A percentile compares a stretch with the other conserved stretches of the same genome.
Conservation (phyloP, 1,140 invertebrate genomes). For the Ceratosolen solmsi region DNA sequence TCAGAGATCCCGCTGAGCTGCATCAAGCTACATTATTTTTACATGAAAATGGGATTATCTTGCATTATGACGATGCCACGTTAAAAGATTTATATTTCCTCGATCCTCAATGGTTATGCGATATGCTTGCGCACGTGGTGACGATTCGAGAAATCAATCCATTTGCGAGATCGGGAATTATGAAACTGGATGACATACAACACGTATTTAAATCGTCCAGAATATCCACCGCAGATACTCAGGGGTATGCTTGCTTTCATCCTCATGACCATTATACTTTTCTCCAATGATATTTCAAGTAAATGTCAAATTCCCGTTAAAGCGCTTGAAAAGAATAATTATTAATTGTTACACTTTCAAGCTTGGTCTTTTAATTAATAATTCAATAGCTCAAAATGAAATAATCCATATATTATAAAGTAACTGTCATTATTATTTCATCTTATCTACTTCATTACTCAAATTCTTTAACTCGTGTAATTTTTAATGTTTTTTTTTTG, state of each 20-base stretch:
- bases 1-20: constrained; percentile 91
- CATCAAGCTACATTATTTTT: constrained; percentile 97
- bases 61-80: constrained; percentile 98
- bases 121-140: constrained; percentile 96
- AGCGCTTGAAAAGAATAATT: too few relatives aligned
- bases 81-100: constrained; percentile 95
- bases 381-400: too few relatives aligned
- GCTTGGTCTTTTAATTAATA: too few relatives aligned
- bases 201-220: constrained; percentile 88
- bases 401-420: too few relatives aligned
- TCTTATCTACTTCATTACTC: too few relatives aligned
- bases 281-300: too few relatives aligned
- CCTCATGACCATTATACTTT: not conserved
- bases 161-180: constrained; percentile 92
- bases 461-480: too few relatives aligned
- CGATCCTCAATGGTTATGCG: constrained; percentile 98
- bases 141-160: constrained; percentile 97
- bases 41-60: constrained; percentile 97
- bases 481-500: not conserved
- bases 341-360: too few relatives aligned
- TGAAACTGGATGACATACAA: constrained; percentile 95
- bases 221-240: constrained; percentile 77
- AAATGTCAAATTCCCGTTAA: too few relatives aligned
- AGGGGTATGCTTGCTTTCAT: constrained; percentile 66
- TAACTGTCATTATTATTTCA: too few relatives aligned